phyloP scores from a whole-genome alignment of 2,113 vertebrate genomes.

The Damaliscus lunatus region DNA sequence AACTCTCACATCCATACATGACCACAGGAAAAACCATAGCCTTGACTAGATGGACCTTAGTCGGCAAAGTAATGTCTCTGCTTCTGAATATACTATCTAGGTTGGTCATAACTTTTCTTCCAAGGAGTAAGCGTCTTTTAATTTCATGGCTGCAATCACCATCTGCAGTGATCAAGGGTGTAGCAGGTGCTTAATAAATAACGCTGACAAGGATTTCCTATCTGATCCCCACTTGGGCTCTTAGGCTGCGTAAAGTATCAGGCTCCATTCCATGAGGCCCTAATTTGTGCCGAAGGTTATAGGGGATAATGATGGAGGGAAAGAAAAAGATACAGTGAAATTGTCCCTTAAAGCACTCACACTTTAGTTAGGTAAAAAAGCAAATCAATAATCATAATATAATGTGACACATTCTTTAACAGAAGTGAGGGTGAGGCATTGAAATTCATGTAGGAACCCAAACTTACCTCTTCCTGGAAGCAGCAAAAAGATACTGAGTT shows the following conservation, averaged over 20 bases:
- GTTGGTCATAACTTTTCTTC: too few species aligned
- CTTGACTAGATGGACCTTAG: too few species aligned
- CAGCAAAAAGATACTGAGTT: neutral
- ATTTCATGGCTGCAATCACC: too few species aligned
- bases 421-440: neutral
- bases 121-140: too few species aligned
- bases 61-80: too few species aligned
- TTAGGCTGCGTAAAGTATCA: neutral
- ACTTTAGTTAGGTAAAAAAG: neutral
- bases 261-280: neutral
- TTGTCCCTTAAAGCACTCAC: neutral
- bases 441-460: neutral
- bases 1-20: too few species aligned
- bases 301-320: neutral
- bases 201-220: neutral
- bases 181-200: neutral
- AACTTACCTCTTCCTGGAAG: neutral
- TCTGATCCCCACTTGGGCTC: neutral
- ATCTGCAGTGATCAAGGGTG: neutral
- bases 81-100: too few species aligned
- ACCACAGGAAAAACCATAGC: too few species aligned
- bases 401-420: neutral
- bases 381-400: neutral
- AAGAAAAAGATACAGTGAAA: neutral
- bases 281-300: neutral